Base-by-base conservation (phyloP, 1,140 invertebrate species). In the Nixonia krombeini region DNA sequence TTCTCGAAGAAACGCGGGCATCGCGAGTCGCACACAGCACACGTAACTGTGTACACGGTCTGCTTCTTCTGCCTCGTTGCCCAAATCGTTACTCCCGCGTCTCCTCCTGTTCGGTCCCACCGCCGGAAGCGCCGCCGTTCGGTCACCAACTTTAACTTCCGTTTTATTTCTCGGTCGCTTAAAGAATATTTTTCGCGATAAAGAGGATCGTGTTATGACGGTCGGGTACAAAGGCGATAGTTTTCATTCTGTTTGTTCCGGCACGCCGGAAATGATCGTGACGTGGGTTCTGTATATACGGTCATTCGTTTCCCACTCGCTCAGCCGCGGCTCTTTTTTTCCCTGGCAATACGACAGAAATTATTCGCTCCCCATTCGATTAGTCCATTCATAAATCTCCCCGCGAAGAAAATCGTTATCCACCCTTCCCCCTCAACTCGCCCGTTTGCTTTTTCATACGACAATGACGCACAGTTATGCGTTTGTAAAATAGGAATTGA, bases 171-270 rank as follows among this genome's bases (percentile, higher is more conserved):
- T 70, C 70, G 44, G 75, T 37, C 72, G 73, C 75, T 80, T 78
- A 78, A 80, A 77, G 73, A 78, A 80, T 78, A 78, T 78, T 78
- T 76, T 64, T 75, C 67, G 74, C 76, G 71, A 77, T 80, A 78
- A 80, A 78, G 73, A 80, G 75, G 62, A 79, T 76, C 74, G 71
- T 69, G 71, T 78, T 78, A 75, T 77, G 63, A 65, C 49, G 63
- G 51, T 12, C 25, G 23, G 18, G 41, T 49, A 76, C 75, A 77
- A 78, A 78, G 75, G 70, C 68, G 52, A 66, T 70, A 71, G 72
- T 72, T 79, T 79, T 78, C 75, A 72, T 78, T 78, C 72, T 76
- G 77, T 79, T 79, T 78, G 75, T 79, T 79, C 75, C 73, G 75
- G 74, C 53, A 37, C 57, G 53, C 74, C 68, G 68, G 66, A 79